Base-by-base conservation (phyloP, 2,888 invertebrate genomes). In the Tipula lateralis region DNA sequence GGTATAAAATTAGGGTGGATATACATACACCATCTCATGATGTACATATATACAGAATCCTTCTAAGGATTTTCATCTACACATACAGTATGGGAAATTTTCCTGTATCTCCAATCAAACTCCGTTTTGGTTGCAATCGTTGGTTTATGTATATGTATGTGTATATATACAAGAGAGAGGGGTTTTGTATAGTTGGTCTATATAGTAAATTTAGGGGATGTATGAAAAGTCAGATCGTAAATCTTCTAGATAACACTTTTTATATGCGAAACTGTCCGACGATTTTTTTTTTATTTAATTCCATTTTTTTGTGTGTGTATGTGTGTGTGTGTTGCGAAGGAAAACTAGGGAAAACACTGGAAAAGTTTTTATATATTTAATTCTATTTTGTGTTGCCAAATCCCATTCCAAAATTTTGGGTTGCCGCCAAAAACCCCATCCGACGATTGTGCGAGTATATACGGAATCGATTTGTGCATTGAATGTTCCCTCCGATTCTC, bases 141-240 rank as follows among this genome's bases (percentile, higher is more conserved):
- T 44, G 36, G 32, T 32, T 4, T 32, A 32, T 36, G 36, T 36
- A 36, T 36, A 36, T 36, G 36, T n/a, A 3, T n/a, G 66, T 24
- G 66, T 66, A 24, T 66, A 24, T 66, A 24, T 6, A 44, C 44
- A 44, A 66, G 66, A 66, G 66, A 66, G 24, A 24, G 66, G 66
- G 66, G 66, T 66, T n/a, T 44, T n/a, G n/a, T n/a, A 44, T 44
- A 66, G 66, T 66, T 66, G 66, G 66, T 66, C 24, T 66, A 66
- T 66, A 66, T 6, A 9, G 9, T 66, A 66, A 66, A 66, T 66
- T 66, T 87, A 88, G 88, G 89, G 89, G 89, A 89, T 90, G 89
- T 66, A 24, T 89, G 89, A 88, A 90, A 90, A 90, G 90, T 90
- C 90, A 89, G 89, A 89, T 90, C 90, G 90, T 90, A 90, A 90